A percentile compares a stretch with the other conserved stretches of the same genome.
Conservation (phyloP, 1,140 invertebrate genomes). For the Pentalonia nigronervosa region DNA sequence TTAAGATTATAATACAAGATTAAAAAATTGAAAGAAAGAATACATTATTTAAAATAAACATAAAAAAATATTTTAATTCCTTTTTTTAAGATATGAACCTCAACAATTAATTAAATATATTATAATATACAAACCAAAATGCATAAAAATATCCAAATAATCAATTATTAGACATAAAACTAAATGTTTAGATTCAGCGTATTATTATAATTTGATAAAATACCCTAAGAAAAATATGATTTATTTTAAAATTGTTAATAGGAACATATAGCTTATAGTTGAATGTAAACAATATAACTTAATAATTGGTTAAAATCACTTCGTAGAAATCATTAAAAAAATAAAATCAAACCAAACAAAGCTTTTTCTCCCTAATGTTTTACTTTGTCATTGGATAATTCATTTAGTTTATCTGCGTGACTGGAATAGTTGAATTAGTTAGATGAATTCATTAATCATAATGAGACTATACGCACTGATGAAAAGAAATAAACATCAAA, state of each 20-base stretch:
- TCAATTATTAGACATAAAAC: not conserved
- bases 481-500: not conserved
- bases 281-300: not conserved
- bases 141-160: not conserved
- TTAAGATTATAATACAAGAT: not conserved
- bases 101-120: too few relatives aligned
- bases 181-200: not conserved
- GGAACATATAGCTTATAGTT: not conserved
- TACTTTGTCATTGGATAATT: not conserved
- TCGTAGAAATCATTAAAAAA: not conserved
- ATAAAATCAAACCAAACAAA: not conserved
- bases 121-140: not conserved
- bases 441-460: not conserved
- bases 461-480: not conserved
- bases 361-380: not conserved
- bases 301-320: not conserved
- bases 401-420: not conserved
- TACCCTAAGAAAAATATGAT: not conserved
- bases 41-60: not conserved
- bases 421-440: slow-evolving; percentile 5
- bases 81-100: too few relatives aligned
- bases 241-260: not conserved
- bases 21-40: too few relatives aligned
- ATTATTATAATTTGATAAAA: not conserved
- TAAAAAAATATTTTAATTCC: not conserved